Conservation (phyloP, 2,888 invertebrate genomes). For the Pheosia gnoma region DNA sequence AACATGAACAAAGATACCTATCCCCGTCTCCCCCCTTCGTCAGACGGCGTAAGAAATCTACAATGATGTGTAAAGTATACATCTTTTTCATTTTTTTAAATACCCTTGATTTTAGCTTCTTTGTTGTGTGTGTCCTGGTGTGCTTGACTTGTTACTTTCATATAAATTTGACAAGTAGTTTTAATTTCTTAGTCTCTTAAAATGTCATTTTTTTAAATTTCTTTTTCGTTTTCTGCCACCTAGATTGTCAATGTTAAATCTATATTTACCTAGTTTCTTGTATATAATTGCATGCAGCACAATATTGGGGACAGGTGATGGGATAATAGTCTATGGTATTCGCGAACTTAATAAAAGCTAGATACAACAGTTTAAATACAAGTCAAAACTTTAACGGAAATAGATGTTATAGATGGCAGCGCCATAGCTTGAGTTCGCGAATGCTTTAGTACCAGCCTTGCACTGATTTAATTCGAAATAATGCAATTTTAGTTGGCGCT, state of each 20-base stretch:
- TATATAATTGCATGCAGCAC: background rate
- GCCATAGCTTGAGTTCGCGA: slow-evolving; percentile 2
- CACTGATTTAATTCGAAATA: slow-evolving; percentile 31
- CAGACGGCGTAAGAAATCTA: slow-evolving; percentile 56
- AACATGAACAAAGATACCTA: slow-evolving; percentile 26
- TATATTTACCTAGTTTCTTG: too few species aligned
- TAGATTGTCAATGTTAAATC: background rate
- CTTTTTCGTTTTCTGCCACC: too few species aligned
- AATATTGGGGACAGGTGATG: background rate
- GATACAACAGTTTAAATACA: too few species aligned
- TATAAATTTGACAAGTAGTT: too few species aligned
- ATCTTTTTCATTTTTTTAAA: slow-evolving; percentile 39
- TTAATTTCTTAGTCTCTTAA: background rate
- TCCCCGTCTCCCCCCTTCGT: slow-evolving; percentile 42
- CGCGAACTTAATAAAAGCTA: background rate
- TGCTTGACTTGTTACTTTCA: background rate
- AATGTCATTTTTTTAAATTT: background rate
- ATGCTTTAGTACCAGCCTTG: slow-evolving; percentile 8
- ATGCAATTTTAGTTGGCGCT: slow-evolving; percentile 72
- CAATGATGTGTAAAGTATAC: slow-evolving; percentile 78
- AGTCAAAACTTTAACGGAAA: background rate
- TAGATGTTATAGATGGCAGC: background rate
- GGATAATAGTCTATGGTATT: slow-evolving; percentile 4
- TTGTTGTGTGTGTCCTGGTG: slow-evolving; percentile 7
- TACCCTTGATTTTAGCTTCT: slow-evolving; percentile 26